Base-by-base conservation (phyloP, 2,888 invertebrate species). In the Sericinus montela region DNA sequence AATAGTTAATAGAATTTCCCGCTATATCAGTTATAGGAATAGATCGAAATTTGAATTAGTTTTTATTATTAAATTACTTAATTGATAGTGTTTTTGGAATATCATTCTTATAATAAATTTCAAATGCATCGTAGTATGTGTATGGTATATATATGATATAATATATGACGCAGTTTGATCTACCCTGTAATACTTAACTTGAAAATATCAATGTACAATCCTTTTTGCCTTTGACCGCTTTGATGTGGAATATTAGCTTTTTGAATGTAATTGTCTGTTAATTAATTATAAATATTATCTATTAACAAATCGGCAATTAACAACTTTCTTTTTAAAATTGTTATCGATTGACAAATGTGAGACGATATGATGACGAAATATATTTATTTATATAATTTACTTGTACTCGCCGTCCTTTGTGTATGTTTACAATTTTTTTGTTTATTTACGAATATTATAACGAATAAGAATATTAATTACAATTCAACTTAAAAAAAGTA, bases 11-110 rank as follows among this genome's bases (percentile, higher is more conserved):
- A 30, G 25, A 36, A 19, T 34, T 29, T 41, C 30, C 23, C 41
- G 14, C 15, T 44, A 14, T 45, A 42, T 44, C 40, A 36, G 7
- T 45, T 43, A 6, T 6, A 36, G 34, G 45, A 50, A 45, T 38
- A 11, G 32, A 39, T 35, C 15, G 11, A 23, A 25, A 23, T 14
- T 48, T 48, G 10, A 23, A 28, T 34, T 14, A 1, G 15, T 25
- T 35, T 43, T 34, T 48, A 32, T 43, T 38, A 25, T n/a, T 39
- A n/a, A 37, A 2, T 9, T 7, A 32, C 14, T 5, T 37, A 11
- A 10, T 13, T 37, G 15, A n/a, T 37, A 38, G 29, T 30, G 29
- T 37, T 45, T 45, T 16, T 9, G 13, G 19, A 32, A 13, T 42
- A 34, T 41, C 32, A 32, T 32, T 32, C 42, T 19, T 43, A 16